Evolutionary conservation across 2,113 vertebrate genomes (phyloP).

Genomic region (Bufo gargarizans): DNA sequence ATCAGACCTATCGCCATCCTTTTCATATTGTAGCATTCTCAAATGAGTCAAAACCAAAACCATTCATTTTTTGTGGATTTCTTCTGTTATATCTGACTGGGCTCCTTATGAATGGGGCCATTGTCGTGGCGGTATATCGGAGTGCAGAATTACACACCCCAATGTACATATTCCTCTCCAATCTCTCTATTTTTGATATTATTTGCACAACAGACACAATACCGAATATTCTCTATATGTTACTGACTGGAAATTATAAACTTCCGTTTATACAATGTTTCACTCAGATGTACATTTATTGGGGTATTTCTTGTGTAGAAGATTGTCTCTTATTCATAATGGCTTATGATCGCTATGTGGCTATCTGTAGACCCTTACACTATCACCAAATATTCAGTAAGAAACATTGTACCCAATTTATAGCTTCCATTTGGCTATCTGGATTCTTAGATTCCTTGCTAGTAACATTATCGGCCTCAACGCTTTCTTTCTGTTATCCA

Average conservation of each 20-base stretch:
- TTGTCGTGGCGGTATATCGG: conserved; percentile 24
- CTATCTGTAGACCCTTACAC: conserved; percentile 42
- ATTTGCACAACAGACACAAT: conserved; percentile 55
- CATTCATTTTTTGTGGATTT: not conserved
- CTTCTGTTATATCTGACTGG: conserved; percentile 55
- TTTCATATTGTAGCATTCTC: not conserved
- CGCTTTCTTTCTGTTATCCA: conserved; percentile 26
- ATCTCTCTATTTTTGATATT: conserved; percentile 59
- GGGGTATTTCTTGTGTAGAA: not conserved
- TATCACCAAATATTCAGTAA: conserved; percentile 47
- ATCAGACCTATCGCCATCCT: no score
- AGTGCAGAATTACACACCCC: conserved; percentile 39
- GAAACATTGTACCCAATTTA: not conserved
- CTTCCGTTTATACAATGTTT: conserved; percentile 48
- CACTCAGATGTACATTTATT: conserved; percentile 59
- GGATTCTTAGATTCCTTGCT: conserved; percentile 36
- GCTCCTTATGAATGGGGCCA: conserved; percentile 31
- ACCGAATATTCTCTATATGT: conserved; percentile 55
- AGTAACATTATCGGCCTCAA: conserved; percentile 23
- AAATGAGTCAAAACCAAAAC: not conserved
- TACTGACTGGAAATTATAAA: not conserved
- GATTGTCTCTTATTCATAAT: conserved; percentile 54
- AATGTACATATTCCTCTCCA: conserved; percentile 62
- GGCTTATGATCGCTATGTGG: conserved; percentile 58
- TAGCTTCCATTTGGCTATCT: conserved; percentile 40